Conservation (phyloP, 2,888 invertebrate species). For the Creontiades dilutus region DNA sequence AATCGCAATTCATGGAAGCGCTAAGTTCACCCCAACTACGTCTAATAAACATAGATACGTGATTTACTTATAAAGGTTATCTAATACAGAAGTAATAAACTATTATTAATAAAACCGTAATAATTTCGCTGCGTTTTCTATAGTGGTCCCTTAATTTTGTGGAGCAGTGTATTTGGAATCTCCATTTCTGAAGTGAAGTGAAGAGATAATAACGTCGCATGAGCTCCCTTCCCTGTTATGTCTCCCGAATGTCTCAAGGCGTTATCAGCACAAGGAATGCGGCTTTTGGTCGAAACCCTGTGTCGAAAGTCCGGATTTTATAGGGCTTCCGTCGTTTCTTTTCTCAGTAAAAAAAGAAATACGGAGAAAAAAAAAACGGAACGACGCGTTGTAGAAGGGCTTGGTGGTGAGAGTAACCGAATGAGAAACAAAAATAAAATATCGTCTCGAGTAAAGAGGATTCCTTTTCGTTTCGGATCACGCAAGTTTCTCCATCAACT, state of each 20-base stretch:
- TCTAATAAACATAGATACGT: too few relatives aligned
- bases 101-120: too few relatives aligned
- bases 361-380: neutral
- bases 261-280: conserved; percentile 15
- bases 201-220: neutral
- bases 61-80: too few relatives aligned
- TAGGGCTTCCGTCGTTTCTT: conserved; percentile 19
- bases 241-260: neutral
- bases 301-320: conserved; percentile 6
- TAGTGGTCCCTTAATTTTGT: too few relatives aligned
- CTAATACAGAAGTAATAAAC: too few relatives aligned
- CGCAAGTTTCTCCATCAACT: neutral
- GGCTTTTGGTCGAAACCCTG: neutral
- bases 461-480: neutral
- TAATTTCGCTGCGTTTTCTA: too few relatives aligned
- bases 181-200: neutral
- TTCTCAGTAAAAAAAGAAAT: neutral
- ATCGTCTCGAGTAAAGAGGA: neutral
- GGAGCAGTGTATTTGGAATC: too few relatives aligned
- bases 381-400: neutral
- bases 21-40: too few relatives aligned
- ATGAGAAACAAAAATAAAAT: neutral
- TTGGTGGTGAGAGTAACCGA: neutral
- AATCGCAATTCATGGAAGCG: too few relatives aligned
- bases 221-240: neutral